These are phyloP conservation scores for Podarcis cretensis DNA, from an alignment of 2,113 vertebrate genomes.

Conservation along the genomic window DNA sequence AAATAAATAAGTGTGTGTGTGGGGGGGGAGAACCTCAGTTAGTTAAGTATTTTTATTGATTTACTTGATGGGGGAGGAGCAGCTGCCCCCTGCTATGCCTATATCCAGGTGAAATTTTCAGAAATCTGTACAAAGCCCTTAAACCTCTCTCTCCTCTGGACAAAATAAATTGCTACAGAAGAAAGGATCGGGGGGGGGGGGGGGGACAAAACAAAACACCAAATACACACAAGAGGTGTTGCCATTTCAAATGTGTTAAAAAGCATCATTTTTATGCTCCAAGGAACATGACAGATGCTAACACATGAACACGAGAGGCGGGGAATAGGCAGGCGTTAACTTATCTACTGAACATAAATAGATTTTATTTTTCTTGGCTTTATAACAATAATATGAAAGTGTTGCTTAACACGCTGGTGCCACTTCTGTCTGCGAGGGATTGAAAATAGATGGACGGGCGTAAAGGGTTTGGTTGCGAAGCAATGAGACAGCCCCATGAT, in stretches of 20 bases:
- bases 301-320: constrained; percentile 14
- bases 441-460: constrained; percentile 13
- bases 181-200: constrained; percentile 4
- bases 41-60: too few species aligned
- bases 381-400: constrained; percentile 1
- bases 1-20: too few species aligned
- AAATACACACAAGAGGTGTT: constrained; percentile 17
- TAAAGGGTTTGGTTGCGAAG: neutral
- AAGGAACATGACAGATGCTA: constrained; percentile 55
- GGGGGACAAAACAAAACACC: neutral
- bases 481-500: constrained; percentile 25
- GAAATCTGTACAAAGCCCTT: constrained; percentile 25
- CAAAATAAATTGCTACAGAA: constrained; percentile 43
- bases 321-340: constrained; percentile 26
- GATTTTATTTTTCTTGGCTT: constrained; percentile 20
- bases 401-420: constrained; percentile 15
- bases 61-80: too few species aligned
- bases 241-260: constrained; percentile 37
- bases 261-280: constrained; percentile 52
- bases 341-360: constrained; percentile 30
- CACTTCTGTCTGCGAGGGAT: constrained; percentile 9
- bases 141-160: constrained; percentile 40
- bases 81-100: too few species aligned
- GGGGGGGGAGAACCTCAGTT: too few species aligned
- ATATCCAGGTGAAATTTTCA: constrained; percentile 37